Evolutionary conservation across 2,888 invertebrate species (phyloP), one percentile per base, ranked within the genome.

Genomic region (Aporophyla lueneburgensis): DNA sequence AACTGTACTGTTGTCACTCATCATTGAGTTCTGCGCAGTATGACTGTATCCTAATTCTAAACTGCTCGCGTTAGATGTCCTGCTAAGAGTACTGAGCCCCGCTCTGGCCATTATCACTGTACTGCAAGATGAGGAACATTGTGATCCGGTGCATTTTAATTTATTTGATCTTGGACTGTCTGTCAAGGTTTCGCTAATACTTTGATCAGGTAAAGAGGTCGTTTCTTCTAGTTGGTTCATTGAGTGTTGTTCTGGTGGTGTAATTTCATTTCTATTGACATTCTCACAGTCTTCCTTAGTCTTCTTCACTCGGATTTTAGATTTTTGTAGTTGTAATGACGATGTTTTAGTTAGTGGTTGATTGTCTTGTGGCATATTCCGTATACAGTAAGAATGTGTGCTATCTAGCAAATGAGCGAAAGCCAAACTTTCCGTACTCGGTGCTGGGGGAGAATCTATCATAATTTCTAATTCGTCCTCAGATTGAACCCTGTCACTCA

Each of bases 401-500:
- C 97, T 97, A 92, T 98, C 98, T 89, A 98, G 94, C 87, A 98
- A 97, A 96, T 98, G 98, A 56, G 98, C 98, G 91, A 98, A 96
- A 56, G 98, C 98, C 88, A 98, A 96, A 93, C 98, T 98, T 94
- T 99, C 98, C 10, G 98, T 98, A 1, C 98, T 98, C 6, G 98
- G 98, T n/a, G 98, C 98, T 33, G 98, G 98, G 10, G 98, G 98
- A 67, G 98, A 97, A 86, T 98, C 98, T 79, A 98, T 98, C 98
- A 98, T 98, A 84, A 98, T 98, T 96, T 99, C 99, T 91, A 99
- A 97, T 94, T 99, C 99, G 92, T 99, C 99, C 96, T 99, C 98
- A 74, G 99, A 99, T 93, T 99, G 99, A 74, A 99, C 99, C 87
- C 99, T 97, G 94, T 99, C 99, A 93, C 99, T 99, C 65, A 99